Conservation (phyloP, 1,140 invertebrate genomes). For the Drosophila pallidifrons region DNA sequence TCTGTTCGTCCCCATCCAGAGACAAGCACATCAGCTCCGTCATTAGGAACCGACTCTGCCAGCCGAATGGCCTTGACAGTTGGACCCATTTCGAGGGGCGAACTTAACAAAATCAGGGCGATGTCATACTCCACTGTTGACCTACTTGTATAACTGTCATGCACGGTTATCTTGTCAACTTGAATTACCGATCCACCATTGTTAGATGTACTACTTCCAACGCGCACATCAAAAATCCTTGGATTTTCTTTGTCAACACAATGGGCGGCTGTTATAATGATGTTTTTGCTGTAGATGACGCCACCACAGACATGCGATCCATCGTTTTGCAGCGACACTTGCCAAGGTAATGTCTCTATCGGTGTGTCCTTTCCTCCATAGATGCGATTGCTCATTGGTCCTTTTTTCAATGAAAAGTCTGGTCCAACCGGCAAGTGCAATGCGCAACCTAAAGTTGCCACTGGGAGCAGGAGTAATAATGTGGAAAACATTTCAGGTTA, state of each 20-base stretch:
- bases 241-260: background rate
- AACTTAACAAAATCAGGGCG: constrained; percentile 12
- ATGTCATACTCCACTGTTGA: constrained; percentile 13
- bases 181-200: background rate
- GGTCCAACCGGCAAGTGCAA: no score
- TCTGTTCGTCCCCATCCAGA: constrained; percentile 36
- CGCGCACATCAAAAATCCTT: background rate
- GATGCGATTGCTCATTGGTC: no score
- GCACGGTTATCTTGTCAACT: background rate
- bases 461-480: no score
- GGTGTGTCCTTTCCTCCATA: no score
- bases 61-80: background rate
- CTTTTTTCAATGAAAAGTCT: no score
- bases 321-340: no score
- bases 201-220: background rate
- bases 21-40: background rate
- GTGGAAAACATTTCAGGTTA: no score
- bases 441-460: no score
- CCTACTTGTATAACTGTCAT: background rate
- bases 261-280: constrained; percentile 38
- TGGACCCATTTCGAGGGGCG: background rate
- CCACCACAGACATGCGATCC: constrained; percentile 22
- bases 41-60: background rate
- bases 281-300: constrained; percentile 10
- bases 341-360: no score